phyloP scores from a whole-genome alignment of 2,113 vertebrate genomes.

The Trichomycterus rosablanca region DNA sequence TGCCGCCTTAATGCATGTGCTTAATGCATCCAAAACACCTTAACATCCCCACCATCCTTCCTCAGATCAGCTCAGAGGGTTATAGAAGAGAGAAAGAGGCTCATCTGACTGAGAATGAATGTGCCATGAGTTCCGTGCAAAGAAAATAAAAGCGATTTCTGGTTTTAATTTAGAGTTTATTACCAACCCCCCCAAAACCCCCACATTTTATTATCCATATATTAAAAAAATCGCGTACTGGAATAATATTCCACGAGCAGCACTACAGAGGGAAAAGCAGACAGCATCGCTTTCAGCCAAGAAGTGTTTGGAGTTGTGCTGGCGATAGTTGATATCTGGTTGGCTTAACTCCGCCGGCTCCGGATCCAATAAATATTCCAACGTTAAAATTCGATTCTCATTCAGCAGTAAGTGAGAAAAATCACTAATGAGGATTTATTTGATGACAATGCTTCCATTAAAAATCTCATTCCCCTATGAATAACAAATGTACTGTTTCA shows the following conservation, averaged over 20 bases:
- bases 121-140: constrained; percentile 9
- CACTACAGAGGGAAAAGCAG: not conserved
- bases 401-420: constrained; percentile 52
- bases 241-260: not conserved
- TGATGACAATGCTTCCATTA: constrained; percentile 45
- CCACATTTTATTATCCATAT: not conserved
- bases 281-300: not conserved
- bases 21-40: too few relatives aligned
- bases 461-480: constrained; percentile 37
- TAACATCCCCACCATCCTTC: too few relatives aligned
- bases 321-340: constrained; percentile 4
- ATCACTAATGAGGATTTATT: constrained; percentile 47
- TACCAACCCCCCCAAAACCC: too few relatives aligned
- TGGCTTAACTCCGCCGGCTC: constrained; percentile 10
- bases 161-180: not conserved
- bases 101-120: too few relatives aligned
- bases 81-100: too few relatives aligned
- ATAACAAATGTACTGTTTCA: constrained; percentile 45
- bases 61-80: too few relatives aligned
- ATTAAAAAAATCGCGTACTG: not conserved
- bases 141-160: constrained; percentile 16
- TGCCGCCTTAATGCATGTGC: too few relatives aligned
- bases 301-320: too few relatives aligned
- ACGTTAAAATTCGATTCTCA: constrained; percentile 41
- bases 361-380: constrained; percentile 35